Evolutionary conservation across 2,888 invertebrate species (phyloP), one percentile per base, ranked within the genome.

Genomic region (Drosophila sordidula): DNA sequence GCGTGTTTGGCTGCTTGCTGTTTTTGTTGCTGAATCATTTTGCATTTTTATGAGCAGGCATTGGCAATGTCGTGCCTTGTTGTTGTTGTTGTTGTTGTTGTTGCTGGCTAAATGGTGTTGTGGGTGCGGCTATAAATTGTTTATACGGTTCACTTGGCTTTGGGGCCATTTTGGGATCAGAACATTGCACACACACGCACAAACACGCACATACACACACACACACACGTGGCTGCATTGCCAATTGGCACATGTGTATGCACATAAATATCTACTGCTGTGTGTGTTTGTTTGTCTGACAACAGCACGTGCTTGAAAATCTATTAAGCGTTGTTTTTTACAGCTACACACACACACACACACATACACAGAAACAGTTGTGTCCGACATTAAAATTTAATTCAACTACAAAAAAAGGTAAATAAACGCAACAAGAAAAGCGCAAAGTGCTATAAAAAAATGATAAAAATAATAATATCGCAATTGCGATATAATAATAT

Each of bases 91-190:
- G 51, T 39, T 67, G 54, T 22, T 68, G 63, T 34, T 70, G 64
- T 50, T 78, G 67, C 49, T 59, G 77, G 61, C 63, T 67, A 72
- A 75, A 77, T 78, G 74, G 45, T 78, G 58, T 62, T 73, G 69
- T 54, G 75, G 74, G 65, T 79, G 73, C 74, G 65, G 85, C 86
- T 68, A 84, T 84, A 84, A 84, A 84, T 84, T 84, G 83, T 78
- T 84, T 84, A 84, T 87, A 70, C 87, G 83, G 76, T 84, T 84
- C 83, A 87, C 80, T 84, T 87, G 80, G 76, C 83, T 84, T 84
- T 85, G 61, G 82, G 83, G 83, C 87, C 87, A 84, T 85, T 87
- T 77, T 76, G 82, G 86, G 82, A 87, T 87, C 87, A 84, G 70
- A 67, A 39, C 52, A 47, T 51, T 65, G 26, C 39, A 25, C 55